Evolutionary conservation across 2,888 invertebrate genomes (phyloP).

Genomic region (Onthophagus sagittarius): DNA sequence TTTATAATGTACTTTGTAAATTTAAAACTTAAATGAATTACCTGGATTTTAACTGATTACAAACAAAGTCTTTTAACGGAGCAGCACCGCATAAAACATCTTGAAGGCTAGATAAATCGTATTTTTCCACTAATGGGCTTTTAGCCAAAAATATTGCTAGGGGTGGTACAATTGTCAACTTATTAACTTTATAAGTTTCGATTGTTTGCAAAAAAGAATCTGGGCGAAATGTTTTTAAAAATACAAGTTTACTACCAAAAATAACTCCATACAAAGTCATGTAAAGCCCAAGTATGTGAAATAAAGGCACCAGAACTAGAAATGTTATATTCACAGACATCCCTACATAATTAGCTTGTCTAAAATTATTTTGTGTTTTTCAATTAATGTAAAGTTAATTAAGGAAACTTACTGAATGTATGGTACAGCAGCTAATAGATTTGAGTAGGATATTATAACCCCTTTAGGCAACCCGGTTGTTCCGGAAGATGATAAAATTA

Average conservation of each 20-base stretch:
- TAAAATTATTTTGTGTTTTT: not conserved
- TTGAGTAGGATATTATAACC: slow-evolving; percentile 59
- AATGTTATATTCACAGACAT: not conserved
- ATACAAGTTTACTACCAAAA: slow-evolving; percentile 28
- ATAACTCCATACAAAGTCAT: slow-evolving; percentile 29
- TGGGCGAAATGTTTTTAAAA: slow-evolving; percentile 61
- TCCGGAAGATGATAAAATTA: slow-evolving; percentile 61
- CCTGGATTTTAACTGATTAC: slow-evolving; percentile 49
- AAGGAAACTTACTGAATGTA: not conserved
- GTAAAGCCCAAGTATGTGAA: slow-evolving; percentile 35
- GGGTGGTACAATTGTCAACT: slow-evolving; percentile 51
- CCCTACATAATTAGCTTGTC: not conserved
- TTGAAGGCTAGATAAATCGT: slow-evolving; percentile 47
- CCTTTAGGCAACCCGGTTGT: slow-evolving; percentile 68
- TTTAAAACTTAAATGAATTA: not conserved
- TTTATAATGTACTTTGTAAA: not conserved
- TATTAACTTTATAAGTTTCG: slow-evolving; percentile 50
- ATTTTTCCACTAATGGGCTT: slow-evolving; percentile 46
- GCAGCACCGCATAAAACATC: slow-evolving; percentile 50
- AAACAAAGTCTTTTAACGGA: slow-evolving; percentile 51
- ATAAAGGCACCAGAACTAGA: slow-evolving; percentile 31
- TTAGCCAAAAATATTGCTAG: slow-evolving; percentile 52
- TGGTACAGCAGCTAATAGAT: slow-evolving; percentile 35
- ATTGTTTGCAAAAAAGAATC: slow-evolving; percentile 62
- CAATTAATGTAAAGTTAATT: not conserved